Evolutionary conservation across 2,888 invertebrate genomes (phyloP).

Genomic region (Epistrophe grossulariae): DNA sequence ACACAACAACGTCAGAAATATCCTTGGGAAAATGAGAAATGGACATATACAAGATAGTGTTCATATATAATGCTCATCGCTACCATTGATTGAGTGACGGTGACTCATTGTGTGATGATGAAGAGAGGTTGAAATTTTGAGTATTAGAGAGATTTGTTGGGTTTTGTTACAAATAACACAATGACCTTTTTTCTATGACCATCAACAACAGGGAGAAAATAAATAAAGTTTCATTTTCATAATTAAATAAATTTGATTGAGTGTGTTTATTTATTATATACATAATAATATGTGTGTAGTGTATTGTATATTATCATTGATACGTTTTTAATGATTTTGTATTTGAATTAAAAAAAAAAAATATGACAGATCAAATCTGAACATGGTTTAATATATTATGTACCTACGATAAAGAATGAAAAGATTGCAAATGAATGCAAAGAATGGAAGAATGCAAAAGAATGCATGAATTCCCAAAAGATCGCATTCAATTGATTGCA

Average conservation of each 20-base stretch:
- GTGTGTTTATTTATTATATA: neutral
- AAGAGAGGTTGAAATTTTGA: neutral
- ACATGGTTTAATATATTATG: no score
- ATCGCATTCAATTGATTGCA: no score
- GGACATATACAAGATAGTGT: neutral
- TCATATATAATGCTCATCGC: neutral
- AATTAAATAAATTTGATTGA: neutral
- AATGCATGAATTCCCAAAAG: no score
- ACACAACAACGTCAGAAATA: constrained; percentile 1
- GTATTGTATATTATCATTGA: no score
- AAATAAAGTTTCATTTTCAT: constrained; percentile 1
- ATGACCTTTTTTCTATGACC: neutral
- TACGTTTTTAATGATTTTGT: neutral
- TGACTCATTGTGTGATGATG: neutral
- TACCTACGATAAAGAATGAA: no score
- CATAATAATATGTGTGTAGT: no score
- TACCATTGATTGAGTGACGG: neutral
- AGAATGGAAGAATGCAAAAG: no score
- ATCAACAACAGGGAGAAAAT: neutral
- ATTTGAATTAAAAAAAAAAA: neutral
- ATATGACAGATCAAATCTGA: no score
- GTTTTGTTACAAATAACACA: neutral
- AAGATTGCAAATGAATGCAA: no score
- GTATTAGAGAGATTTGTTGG: neutral
- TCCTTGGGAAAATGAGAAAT: constrained; percentile 5